Evolutionary conservation across 2,888 invertebrate species (phyloP), one percentile per base, ranked within the genome.

Genomic region (Cylloceria caligata): DNA sequence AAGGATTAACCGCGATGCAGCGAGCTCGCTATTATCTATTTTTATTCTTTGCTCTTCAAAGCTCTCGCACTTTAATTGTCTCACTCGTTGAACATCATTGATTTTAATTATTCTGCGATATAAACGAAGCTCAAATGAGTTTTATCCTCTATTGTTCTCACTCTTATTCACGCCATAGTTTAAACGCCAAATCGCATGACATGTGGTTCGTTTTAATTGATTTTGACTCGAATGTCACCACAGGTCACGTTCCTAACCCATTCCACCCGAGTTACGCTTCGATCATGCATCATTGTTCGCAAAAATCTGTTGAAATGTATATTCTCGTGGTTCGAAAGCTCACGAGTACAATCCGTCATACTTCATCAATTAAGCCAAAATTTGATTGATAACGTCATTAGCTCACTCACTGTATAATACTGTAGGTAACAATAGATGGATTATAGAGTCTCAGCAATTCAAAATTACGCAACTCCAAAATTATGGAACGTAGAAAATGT

Each of bases 341-440:
- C 9, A 3, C 49, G 36, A 45, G 19, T 19, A 34, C 55, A 16
- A 77, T 77, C 80, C 36, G 71, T 83, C 77, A 81, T 65, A 80
- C 76, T 83, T 69, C 68, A 77, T 81, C 83, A 80, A 81, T 81
- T 83, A 62, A 9, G 13, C n/a, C 24, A 21, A 68, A 62, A 47
- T 24, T 68, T 47, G 21, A 34, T 24, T 30, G 39, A 57, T 52
- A 42, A 47, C 36, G 60, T 24, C 21, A n/a, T 45, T 24, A 34
- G 47, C 27, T 60, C 39, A 60, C 62, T 49, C 49, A 30, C 24
- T 68, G 19, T 49, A 34, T 16, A 39, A 57, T 47, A 11, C 27
- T 6, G 3, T 6, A 0, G n/a, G 13, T 1, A 30, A 45, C 45
- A 16, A 1, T 27, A 36, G 49, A 52, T 21, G 16, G 6, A 16